Evolutionary conservation across 2,888 invertebrate genomes (phyloP).

Genomic region (Caenorhabditis parvicauda): DNA sequence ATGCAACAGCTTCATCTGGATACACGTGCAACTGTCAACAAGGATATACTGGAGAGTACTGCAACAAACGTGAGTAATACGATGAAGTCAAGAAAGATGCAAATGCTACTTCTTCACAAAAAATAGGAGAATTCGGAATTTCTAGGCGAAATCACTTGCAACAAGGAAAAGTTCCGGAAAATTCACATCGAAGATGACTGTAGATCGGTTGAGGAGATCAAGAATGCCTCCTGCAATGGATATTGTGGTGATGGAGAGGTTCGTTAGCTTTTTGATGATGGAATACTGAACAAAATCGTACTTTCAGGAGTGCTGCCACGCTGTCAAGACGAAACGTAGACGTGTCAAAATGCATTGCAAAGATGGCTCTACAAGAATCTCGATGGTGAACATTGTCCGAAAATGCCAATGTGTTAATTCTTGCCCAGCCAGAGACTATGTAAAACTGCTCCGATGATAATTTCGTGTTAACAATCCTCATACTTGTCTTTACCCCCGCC

Average conservation of each 20-base stretch:
- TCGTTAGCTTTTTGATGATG: background rate
- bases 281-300: background rate
- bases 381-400: constrained; percentile 46
- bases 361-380: constrained; percentile 37
- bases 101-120: constrained; percentile 1
- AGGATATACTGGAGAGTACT: constrained; percentile 77
- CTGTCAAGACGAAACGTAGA: constrained; percentile 48
- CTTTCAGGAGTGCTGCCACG: constrained; percentile 40
- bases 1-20: constrained; percentile 72
- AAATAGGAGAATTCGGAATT: background rate
- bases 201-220: constrained; percentile 51
- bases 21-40: constrained; percentile 86
- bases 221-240: constrained; percentile 50
- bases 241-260: constrained; percentile 47
- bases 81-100: background rate
- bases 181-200: constrained; percentile 46
- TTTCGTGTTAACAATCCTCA: too few species aligned
- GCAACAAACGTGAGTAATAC: constrained; percentile 32
- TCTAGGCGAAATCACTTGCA: constrained; percentile 47
- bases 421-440: too few species aligned
- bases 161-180: constrained; percentile 49
- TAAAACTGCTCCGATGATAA: too few species aligned
- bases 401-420: constrained; percentile 45
- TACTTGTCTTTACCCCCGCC: too few species aligned
- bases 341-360: constrained; percentile 51